Conservation (phyloP, 2,888 invertebrate genomes). For the Poecilobothrus nobilitatus region DNA sequence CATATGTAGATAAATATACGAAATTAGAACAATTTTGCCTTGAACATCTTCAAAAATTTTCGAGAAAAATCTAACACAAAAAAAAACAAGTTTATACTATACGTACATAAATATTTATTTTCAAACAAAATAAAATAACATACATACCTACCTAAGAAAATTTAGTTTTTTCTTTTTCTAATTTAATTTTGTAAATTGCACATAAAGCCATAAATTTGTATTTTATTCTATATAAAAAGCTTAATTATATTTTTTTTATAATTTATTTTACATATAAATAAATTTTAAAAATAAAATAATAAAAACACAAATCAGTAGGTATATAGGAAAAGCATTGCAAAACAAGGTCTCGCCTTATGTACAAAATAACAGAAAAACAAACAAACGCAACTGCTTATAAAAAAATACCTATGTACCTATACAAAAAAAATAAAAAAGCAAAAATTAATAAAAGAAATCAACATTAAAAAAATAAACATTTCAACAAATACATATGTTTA, state of each 20-base stretch:
- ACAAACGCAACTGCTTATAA: too few relatives aligned
- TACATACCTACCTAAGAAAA: not conserved
- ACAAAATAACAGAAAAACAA: not conserved
- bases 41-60: not conserved
- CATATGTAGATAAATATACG: too few relatives aligned
- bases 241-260: not conserved
- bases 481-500: not conserved
- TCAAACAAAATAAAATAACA: not conserved
- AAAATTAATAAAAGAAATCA: too few relatives aligned
- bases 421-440: not conserved
- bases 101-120: not conserved
- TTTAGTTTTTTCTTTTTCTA: not conserved
- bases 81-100: not conserved
- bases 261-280: not conserved
- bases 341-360: slow-evolving; percentile 1
- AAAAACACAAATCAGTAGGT: not conserved
- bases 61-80: not conserved
- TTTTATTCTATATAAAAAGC: not conserved
- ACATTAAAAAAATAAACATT: too few relatives aligned
- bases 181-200: not conserved
- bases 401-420: not conserved
- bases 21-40: slow-evolving; percentile 3
- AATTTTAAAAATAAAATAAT: not conserved
- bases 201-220: not conserved
- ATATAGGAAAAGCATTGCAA: slow-evolving; percentile 4